These are phyloP conservation scores for Zoanthus sociatus DNA, from an alignment of 92 coral and sea anemone species.

Conservation along the genomic window DNA sequence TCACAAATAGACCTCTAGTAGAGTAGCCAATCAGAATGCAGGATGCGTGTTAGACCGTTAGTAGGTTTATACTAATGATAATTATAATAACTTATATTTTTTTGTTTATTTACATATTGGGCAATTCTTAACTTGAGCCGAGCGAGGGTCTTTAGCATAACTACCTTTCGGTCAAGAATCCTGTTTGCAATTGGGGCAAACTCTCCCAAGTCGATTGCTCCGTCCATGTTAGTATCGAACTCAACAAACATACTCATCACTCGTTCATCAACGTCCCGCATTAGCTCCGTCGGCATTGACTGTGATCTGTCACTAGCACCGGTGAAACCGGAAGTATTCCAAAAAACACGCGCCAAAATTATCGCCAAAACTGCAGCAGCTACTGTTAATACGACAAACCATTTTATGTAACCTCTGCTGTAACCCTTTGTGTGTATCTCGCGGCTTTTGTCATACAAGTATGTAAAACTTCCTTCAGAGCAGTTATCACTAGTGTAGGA, in stretches of 20 bases:
- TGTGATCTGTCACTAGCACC: not conserved
- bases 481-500: not conserved
- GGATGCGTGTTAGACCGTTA: too few relatives aligned
- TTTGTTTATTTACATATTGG: too few relatives aligned
- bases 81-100: too few relatives aligned
- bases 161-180: constrained; percentile 72
- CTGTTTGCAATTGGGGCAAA: constrained; percentile 82
- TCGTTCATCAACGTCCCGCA: constrained; percentile 60
- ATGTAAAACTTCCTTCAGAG: not conserved
- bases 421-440: not conserved
- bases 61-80: too few relatives aligned
- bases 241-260: constrained; percentile 76
- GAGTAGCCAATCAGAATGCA: too few relatives aligned
- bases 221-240: constrained; percentile 87
- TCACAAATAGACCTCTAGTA: too few relatives aligned
- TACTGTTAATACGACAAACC: not conserved
- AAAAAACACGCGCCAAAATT: not conserved
- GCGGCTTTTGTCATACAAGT: not conserved
- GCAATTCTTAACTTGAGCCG: too few relatives aligned
- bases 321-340: constrained; percentile 11
- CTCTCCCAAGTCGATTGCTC: constrained; percentile 79
- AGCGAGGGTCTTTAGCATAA: not conserved
- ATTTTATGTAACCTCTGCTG: not conserved
- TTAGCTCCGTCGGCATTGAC: not conserved
- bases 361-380: not conserved